Conservation (phyloP, 1,140 invertebrate species). For the Panagrolaimus sp. region DNA sequence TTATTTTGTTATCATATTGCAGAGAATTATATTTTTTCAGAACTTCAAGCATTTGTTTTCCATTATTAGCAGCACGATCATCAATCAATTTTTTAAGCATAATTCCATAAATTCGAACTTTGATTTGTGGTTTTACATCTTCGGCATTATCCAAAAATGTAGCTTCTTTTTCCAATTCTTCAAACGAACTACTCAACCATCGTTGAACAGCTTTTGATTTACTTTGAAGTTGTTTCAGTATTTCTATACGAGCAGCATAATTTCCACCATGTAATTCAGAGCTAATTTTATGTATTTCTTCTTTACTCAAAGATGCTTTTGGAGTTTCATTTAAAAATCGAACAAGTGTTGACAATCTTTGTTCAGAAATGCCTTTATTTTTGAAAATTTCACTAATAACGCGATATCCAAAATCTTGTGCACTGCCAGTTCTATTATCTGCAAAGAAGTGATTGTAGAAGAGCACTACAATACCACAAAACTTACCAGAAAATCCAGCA, state of each 20-base stretch:
- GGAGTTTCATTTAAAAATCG: background rate
- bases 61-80: background rate
- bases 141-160: background rate
- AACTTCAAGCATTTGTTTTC: too few relatives aligned
- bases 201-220: background rate
- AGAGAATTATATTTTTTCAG: too few relatives aligned
- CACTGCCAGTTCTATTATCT: background rate
- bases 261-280: background rate
- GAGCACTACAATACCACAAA: background rate
- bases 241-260: background rate
- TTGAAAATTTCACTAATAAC: background rate
- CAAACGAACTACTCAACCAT: background rate
- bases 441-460: background rate
- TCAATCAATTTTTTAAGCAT: background rate
- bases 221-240: background rate
- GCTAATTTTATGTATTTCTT: background rate
- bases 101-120: background rate
- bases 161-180: background rate
- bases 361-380: background rate
- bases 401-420: background rate
- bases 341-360: background rate
- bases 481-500: background rate
- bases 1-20: too few relatives aligned
- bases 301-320: background rate
- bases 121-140: background rate